Evolutionary conservation across 1,140 invertebrate genomes (phyloP).

Genomic region (Dendrolimus punctatus): DNA sequence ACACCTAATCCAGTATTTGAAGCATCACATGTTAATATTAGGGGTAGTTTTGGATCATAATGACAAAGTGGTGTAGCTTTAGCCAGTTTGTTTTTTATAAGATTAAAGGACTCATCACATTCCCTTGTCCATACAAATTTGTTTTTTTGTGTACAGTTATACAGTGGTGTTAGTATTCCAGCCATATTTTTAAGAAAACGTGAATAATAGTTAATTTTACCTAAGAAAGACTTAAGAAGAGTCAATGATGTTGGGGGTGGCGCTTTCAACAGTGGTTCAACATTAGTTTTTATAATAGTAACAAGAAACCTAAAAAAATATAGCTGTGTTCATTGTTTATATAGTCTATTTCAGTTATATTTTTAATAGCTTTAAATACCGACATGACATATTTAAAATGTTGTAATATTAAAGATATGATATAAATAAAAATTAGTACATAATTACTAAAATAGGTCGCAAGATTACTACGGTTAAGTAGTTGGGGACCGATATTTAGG

Average conservation of each 20-base stretch:
- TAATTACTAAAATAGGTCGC: no score
- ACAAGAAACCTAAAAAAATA: conserved; percentile 9
- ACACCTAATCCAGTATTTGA: no score
- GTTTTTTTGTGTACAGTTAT: conserved; percentile 17
- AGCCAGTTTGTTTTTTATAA: conserved; percentile 4
- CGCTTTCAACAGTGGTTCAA: conserved; percentile 14
- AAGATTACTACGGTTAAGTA: no score
- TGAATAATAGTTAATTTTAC: conserved; percentile 20
- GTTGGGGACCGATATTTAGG: no score
- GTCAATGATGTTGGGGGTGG: conserved; percentile 11
- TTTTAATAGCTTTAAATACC: no score
- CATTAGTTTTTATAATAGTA: conserved; percentile 16
- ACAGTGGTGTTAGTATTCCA: conserved; percentile 12
- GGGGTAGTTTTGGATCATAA: background rate
- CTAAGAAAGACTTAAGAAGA: conserved; percentile 16
- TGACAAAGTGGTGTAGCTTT: background rate
- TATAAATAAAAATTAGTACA: no score
- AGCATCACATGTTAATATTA: conserved; percentile 1
- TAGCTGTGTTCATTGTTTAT: no score
- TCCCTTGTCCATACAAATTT: conserved; percentile 16
- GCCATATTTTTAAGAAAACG: conserved; percentile 20
- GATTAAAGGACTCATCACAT: conserved; percentile 10
- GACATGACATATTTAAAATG: no score
- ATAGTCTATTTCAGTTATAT: no score
- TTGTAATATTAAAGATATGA: no score